Base-by-base conservation (phyloP, 2,113 vertebrate genomes). In the Eleginops maclovinus region DNA sequence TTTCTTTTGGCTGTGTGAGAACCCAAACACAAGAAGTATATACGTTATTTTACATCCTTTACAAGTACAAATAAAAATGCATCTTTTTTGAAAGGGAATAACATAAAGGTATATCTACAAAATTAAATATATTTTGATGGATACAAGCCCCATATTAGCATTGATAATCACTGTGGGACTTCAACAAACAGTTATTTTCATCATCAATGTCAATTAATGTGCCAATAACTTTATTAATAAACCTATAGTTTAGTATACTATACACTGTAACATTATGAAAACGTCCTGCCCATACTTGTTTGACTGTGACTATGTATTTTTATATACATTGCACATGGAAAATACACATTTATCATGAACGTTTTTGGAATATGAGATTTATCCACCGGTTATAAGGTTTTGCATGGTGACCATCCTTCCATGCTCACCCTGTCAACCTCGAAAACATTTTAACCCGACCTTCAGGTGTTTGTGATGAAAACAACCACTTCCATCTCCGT, bases 381-480 rank as follows among this genome's bases (percentile, higher is more conserved):
- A 50, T 28, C 61, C 54, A 49, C 26, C 21, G 43, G 11, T 26
- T 4, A 14, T 13, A 10, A 4, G 24, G 28, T 50, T 80, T 79
- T 53, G 54, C 49, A 9, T 16, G 49, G 61, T 75, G 65, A 49
- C 54, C 19, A 3, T 70, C 50, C 17, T 43, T 58, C 65, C 43
- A 54, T 24, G 53, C 21, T 74, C 49, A 51, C 50, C 78, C 65
- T 28, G 19, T 63, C 41, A 60, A 72, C 87, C 72, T 89, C 65
- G 65, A 53, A 55, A 16, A 9, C 53, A 44, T 75, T 83, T 72
- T 15, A 72, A 74, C 74, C 72, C 1, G 74, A 83, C 86, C 86
- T 91, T 84, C 61, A 84, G 71, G 56, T 68, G 73, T 75, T 58
- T 50, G 76, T 72, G 79, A 75, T 55, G 49, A 72, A 74, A 81